Base-by-base conservation (phyloP, 2,113 vertebrate genomes). In the Azemiops feae region DNA sequence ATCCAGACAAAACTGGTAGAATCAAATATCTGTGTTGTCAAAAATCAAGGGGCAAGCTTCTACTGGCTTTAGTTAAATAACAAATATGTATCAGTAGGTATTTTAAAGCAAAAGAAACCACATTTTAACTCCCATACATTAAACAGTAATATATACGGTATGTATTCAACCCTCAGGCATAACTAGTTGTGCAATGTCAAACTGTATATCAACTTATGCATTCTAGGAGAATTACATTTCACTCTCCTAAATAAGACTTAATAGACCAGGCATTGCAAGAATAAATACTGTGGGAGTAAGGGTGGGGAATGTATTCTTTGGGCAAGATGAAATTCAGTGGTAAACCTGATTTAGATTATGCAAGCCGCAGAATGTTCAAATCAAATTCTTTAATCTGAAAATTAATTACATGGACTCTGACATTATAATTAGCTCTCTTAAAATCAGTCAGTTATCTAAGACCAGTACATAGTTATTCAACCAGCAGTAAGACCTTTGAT, bases 31-130 rank as follows among this genome's bases (percentile, higher is more conserved):
- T 91, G 85, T 52, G 90, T 92, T 96, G 96, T 92, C 94, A 96
- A 96, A 74, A 95, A 64, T 92, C 93, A 93, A 96, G 90, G 52
- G 94, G 95, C 95, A 97, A 95, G 95, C 95, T 97, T 96, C 94
- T 96, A 94, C 96, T 96, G 96, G 97, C 96, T 96, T 86, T 94
- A 52, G 22, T 94, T 95, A 52, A 90, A 93, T 54, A 96, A 95
- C 93, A 93, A 92, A 96, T 96, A 94, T 93, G 96, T 94, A 96
- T 95, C 96, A 96, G 94, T 96, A 96, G 95, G 95, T 96, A 96
- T 96, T 97, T 93, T 96, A 95, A 16, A 1, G 91, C 47, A 89
- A 93, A 53, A 88, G 85, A 92, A 94, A 93, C 95, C 95, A 96
- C 93, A 96, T 93, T 94, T 94, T 96, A n/a, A 23, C 93, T 92